Evolutionary conservation across 2,113 vertebrate genomes (phyloP).

Genomic region (Litocranius walleri): DNA sequence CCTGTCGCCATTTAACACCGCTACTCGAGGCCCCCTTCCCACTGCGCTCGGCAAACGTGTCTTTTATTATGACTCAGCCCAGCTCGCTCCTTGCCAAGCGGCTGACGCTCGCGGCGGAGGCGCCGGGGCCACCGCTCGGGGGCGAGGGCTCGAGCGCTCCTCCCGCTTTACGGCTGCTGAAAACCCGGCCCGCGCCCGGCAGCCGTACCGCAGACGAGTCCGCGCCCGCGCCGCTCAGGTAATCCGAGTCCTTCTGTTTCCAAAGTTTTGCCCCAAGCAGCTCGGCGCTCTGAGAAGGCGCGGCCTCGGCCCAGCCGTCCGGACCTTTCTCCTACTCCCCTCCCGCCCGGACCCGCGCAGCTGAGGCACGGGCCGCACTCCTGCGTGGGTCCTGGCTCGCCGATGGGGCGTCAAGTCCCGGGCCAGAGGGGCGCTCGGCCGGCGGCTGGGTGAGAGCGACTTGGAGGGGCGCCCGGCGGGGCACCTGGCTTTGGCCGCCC

Average conservation of each 20-base stretch:
- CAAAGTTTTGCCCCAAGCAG: background rate
- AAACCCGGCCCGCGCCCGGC: slow-evolving; percentile 65
- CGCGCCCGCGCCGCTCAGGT: slow-evolving; percentile 67
- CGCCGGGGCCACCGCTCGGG: slow-evolving; percentile 15
- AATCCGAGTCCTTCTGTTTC: slow-evolving; percentile 32
- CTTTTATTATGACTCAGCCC: slow-evolving; percentile 44
- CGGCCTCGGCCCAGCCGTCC: background rate
- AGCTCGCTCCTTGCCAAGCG: background rate
- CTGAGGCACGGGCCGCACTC: background rate
- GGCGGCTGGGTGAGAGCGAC: background rate
- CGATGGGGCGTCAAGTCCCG: rapidly evolving
- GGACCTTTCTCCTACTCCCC: background rate
- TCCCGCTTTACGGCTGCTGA: slow-evolving; percentile 79
- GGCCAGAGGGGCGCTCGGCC: background rate
- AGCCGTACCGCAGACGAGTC: slow-evolving; percentile 64
- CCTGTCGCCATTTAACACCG: background rate
- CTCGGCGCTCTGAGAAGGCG: background rate
- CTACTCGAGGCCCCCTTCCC: background rate
- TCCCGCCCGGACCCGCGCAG: no score
- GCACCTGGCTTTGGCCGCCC: background rate
- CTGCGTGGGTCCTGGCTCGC: background rate
- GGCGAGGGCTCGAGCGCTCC: slow-evolving; percentile 16
- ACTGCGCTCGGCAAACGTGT: background rate
- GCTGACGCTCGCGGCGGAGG: background rate
- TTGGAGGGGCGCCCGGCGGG: background rate